phyloP scores from a whole-genome alignment of 2,797 vertebrate species.

The Spizella passerina region DNA sequence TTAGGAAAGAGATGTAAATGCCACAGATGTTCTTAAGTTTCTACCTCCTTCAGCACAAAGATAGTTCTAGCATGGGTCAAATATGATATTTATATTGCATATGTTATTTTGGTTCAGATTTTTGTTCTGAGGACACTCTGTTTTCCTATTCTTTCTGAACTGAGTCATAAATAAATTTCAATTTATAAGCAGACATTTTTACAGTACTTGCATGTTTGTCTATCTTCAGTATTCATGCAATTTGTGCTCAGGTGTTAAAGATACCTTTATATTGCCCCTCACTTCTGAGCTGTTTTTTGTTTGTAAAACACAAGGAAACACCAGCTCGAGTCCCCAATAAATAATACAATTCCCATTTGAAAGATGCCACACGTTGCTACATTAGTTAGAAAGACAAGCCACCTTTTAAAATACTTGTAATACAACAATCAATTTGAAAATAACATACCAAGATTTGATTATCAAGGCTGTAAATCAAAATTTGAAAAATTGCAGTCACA shows the following conservation, averaged over 20 bases:
- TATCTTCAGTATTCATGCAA: neutral
- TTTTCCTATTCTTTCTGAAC: neutral
- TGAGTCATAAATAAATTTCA: neutral
- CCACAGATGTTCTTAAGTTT: neutral
- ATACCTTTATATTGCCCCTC: neutral
- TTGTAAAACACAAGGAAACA: conserved; percentile 18
- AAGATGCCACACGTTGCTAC: neutral
- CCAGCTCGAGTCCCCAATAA: neutral
- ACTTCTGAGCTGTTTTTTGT: conserved; percentile 13
- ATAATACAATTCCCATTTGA: neutral
- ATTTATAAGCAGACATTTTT: neutral
- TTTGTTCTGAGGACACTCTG: neutral
- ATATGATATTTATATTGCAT: neutral
- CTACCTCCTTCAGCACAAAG: neutral
- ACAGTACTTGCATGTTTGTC: neutral
- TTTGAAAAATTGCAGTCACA: neutral
- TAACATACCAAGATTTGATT: neutral
- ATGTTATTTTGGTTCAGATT: neutral
- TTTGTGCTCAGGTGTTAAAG: neutral
- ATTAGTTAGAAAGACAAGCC: neutral
- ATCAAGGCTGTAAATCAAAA: neutral
- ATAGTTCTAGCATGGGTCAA: neutral
- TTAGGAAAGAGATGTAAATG: neutral
- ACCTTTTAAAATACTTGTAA: neutral
- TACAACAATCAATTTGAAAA: neutral